Evolutionary conservation across 2,113 vertebrate species (phyloP), one percentile per base, ranked within the genome.

Genomic region (Sylvietta virens): DNA sequence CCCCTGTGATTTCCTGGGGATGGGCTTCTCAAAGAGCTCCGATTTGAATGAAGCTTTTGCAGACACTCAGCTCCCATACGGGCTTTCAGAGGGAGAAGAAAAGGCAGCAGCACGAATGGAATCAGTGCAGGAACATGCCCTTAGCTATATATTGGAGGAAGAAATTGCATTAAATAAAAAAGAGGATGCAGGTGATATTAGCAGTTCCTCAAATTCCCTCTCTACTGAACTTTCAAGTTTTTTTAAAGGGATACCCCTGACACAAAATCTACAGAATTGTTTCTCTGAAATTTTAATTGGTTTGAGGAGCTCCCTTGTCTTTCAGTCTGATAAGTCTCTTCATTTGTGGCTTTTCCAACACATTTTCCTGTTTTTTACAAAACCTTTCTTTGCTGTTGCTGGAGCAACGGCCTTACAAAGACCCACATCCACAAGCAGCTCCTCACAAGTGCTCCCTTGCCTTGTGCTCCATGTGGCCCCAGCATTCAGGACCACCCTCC

Each of bases 31-130:
- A 90, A 51, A 95, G 78, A 91, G 85, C 93, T 87, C 74, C 30
- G 62, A 87, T 97, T 95, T 91, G 92, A 94, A 95, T 93, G 90
- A 90, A 56, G 74, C 84, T 90, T 95, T 95, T 94, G 79, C 91
- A 95, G 91, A 77, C 58, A 26, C 65, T 91, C 81, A 62, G 78
- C 87, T 74, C 42, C 90, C 37, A 35, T 57, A 65, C 5, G 1
- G 65, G 77, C 77, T 94, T 94, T 78, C 47, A 57, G 86, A 79
- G 62, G 50, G n/a, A 87, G 70, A 84, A 84, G 70, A 94, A 95
- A 85, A 88, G 81, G 77, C 72, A 87, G 61, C 83, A 90, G 86
- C 76, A 64, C 81, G 28, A 91, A 72, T 58, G 88, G 78, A 87
- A 85, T 94, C 81, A 69, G 83, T 60, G 50, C 70, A 89, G 81